Evolutionary conservation across 2,888 invertebrate species (phyloP).

Genomic region (Lepidonotus clava): DNA sequence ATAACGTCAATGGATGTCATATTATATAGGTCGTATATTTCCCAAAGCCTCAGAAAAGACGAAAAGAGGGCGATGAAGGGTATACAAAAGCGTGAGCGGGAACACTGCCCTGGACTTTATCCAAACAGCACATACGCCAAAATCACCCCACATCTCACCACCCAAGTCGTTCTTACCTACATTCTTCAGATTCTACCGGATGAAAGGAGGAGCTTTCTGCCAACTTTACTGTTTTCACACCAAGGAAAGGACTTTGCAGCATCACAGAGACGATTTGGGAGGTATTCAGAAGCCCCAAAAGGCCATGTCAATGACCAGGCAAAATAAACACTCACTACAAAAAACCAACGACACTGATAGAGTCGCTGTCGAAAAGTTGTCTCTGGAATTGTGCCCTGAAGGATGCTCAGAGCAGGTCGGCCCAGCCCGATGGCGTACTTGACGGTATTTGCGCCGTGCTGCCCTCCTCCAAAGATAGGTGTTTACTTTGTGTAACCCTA

Average conservation of each 20-base stretch:
- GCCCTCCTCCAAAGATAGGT: background rate
- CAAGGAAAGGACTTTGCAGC: background rate
- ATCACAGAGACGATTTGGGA: background rate
- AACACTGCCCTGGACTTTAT: background rate
- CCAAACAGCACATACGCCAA: background rate
- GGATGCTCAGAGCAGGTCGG: background rate
- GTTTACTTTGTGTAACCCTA: conserved; percentile 52
- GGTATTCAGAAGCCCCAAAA: background rate
- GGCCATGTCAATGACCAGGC: conserved; percentile 36
- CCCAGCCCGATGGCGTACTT: background rate
- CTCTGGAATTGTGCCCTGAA: conserved; percentile 26
- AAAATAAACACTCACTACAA: conserved; percentile 25
- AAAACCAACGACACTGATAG: conserved; percentile 5
- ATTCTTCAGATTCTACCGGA: background rate
- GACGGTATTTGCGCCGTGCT: conserved; percentile 31
- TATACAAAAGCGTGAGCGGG: background rate
- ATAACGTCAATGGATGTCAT: too few species aligned
- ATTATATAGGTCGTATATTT: too few species aligned
- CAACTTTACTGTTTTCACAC: background rate
- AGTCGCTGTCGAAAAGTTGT: conserved; percentile 34
- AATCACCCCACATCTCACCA: background rate
- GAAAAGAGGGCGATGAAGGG: background rate
- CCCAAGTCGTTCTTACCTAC: conserved; percentile 28
- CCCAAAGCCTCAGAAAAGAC: too few species aligned
- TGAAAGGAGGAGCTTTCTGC: background rate